These are phyloP conservation scores for Tetanocera ferruginea DNA, from an alignment of 2,888 invertebrate genomes.

Conservation along the genomic window DNA sequence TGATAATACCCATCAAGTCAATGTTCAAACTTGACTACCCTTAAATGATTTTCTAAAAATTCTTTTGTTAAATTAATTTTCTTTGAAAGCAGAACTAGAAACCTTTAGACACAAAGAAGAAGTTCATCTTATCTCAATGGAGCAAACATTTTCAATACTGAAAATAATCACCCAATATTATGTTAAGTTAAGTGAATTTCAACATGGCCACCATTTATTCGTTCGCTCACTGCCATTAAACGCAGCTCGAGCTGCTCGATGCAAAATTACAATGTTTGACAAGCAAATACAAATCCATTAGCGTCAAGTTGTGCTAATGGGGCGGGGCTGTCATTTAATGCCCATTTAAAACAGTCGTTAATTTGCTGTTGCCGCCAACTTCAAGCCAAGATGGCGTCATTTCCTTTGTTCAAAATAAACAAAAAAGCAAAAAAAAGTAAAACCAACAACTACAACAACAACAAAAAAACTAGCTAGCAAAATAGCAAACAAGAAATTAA, in stretches of 20 bases:
- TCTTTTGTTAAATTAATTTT: too few species aligned
- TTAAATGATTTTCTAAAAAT: too few species aligned
- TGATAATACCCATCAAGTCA: too few species aligned
- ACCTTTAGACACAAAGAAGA: neutral
- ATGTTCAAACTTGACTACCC: too few species aligned
- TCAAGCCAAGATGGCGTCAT: constrained; percentile 35
- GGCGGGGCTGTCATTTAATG: constrained; percentile 57
- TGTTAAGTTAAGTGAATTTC: constrained; percentile 9
- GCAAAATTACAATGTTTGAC: constrained; percentile 58
- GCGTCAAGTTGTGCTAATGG: constrained; percentile 16
- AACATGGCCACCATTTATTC: neutral
- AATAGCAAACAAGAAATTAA: neutral
- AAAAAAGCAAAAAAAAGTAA: neutral
- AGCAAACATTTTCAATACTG: neutral
- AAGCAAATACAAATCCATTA: constrained; percentile 49
- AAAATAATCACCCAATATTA: neutral
- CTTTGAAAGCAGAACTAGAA: too few species aligned
- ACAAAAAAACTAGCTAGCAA: neutral
- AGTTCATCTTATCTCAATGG: neutral
- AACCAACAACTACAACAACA: neutral
- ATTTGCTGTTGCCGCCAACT: constrained; percentile 44
- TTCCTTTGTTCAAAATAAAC: neutral
- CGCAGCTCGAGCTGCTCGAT: constrained; percentile 3
- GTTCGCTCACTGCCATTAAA: neutral
- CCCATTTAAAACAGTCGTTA: constrained; percentile 65